These are phyloP conservation scores for Pemphredon lugubris DNA, from an alignment of 2,888 invertebrate species.

Conservation along the genomic window DNA sequence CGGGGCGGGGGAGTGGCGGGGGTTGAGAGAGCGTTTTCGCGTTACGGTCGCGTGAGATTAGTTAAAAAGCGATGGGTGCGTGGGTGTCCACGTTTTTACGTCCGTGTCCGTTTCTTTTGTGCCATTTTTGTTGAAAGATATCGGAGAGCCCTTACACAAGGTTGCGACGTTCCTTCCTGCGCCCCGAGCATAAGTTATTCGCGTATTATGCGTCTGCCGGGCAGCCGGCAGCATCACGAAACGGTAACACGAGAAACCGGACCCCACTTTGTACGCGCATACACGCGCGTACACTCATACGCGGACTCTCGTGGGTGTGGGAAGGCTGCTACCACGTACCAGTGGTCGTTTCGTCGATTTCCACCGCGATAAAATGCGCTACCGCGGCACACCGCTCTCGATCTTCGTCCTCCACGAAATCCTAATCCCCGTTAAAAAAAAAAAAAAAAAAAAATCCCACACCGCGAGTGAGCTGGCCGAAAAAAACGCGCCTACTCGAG, in stretches of 20 bases:
- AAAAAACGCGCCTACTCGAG: conserved; percentile 10
- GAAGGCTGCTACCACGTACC: conserved; percentile 32
- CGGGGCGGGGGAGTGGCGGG: no score
- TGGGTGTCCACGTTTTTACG: conserved; percentile 21
- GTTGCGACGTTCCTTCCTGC: conserved; percentile 49
- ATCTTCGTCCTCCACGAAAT: conserved; percentile 24
- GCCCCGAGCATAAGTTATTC: conserved; percentile 69
- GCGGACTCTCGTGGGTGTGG: conserved; percentile 46
- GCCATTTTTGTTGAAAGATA: not conserved
- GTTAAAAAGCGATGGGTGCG: conserved; percentile 29
- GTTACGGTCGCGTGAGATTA: conserved; percentile 16
- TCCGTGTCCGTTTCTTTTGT: conserved; percentile 7
- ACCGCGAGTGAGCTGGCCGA: not conserved
- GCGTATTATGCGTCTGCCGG: conserved; percentile 66
- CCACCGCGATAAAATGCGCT: conserved; percentile 53
- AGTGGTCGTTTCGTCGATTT: conserved; percentile 51
- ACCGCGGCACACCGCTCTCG: conserved; percentile 30
- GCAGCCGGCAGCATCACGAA: conserved; percentile 65
- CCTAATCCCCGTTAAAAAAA: conserved; percentile 53
- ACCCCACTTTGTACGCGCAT: conserved; percentile 41
- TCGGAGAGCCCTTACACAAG: conserved; percentile 21
- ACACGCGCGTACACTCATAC: conserved; percentile 2
- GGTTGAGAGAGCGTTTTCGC: no score
- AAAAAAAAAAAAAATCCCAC: no score
- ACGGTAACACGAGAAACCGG: conserved; percentile 73